phyloP scores from a whole-genome alignment of 1,140 invertebrate species.

The Thaumatotibia leucotreta region DNA sequence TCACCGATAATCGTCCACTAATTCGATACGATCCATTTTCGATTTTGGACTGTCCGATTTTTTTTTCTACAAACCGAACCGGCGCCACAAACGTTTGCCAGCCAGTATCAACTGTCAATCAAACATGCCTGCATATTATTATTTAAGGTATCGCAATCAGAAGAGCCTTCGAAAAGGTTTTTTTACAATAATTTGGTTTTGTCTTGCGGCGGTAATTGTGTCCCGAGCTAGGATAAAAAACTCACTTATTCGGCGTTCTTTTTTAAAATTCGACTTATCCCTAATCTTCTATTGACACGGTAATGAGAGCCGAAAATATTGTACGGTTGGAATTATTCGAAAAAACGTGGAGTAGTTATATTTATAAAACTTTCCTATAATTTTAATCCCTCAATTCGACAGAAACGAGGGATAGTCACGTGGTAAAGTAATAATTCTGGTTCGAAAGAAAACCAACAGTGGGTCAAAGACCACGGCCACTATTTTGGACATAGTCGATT shows the following conservation, averaged over 20 bases:
- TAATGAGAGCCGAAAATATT: conserved; percentile 70
- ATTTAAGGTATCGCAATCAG: conserved; percentile 58
- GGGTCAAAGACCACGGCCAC: too few species aligned
- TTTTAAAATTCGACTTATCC: conserved; percentile 63
- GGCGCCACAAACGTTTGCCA: conserved; percentile 37
- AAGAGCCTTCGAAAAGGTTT: conserved; percentile 27
- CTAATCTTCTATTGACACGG: conserved; percentile 73
- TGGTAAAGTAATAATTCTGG: too few species aligned
- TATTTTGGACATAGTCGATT: too few species aligned
- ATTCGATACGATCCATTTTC: conserved; percentile 42
- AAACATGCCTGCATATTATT: conserved; percentile 58
- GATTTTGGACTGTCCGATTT: conserved; percentile 42
- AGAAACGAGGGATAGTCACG: too few species aligned
- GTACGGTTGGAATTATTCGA: conserved; percentile 41
- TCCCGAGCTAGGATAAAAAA: conserved; percentile 57
- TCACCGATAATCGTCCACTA: conserved; percentile 52
- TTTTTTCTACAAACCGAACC: conserved; percentile 29
- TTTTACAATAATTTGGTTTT: conserved; percentile 49
- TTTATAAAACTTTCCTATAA: background rate
- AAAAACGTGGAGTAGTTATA: conserved; percentile 27
- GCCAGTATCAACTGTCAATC: conserved; percentile 49
- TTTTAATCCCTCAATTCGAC: too few species aligned
- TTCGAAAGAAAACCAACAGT: too few species aligned
- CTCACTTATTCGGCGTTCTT: conserved; percentile 52
- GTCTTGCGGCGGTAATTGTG: conserved; percentile 61